These are phyloP conservation scores for Heliopora coerulea DNA, from an alignment of 92 coral and sea anemone genomes.

Conservation along the genomic window DNA sequence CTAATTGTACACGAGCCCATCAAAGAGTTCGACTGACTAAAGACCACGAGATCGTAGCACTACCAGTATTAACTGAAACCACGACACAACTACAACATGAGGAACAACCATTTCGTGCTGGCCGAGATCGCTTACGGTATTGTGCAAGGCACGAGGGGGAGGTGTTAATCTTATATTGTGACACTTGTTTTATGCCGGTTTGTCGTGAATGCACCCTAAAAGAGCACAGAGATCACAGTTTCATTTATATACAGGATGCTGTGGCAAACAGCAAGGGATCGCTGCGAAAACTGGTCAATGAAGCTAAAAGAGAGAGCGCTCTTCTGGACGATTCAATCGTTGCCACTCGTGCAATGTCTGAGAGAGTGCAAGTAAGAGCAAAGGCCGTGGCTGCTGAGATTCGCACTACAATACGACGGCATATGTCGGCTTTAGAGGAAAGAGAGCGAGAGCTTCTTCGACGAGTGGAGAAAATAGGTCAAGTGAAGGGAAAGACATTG, in stretches of 20 bases:
- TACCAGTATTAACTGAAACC: slow-evolving; percentile 74
- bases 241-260: slow-evolving; percentile 84
- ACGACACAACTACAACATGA: slow-evolving; percentile 49
- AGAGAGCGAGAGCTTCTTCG: slow-evolving; percentile 92
- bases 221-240: slow-evolving; percentile 89
- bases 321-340: slow-evolving; percentile 78
- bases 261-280: slow-evolving; percentile 74
- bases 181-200: slow-evolving; percentile 88
- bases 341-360: slow-evolving; percentile 67
- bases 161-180: slow-evolving; percentile 82
- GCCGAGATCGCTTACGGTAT: slow-evolving; percentile 34
- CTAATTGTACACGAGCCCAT: slow-evolving; percentile 92
- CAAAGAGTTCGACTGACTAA: slow-evolving; percentile 89
- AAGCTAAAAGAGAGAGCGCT: slow-evolving; percentile 74
- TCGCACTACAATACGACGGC: slow-evolving; percentile 82
- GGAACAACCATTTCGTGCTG: not conserved
- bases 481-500: slow-evolving; percentile 94
- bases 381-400: slow-evolving; percentile 81
- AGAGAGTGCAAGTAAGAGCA: slow-evolving; percentile 82
- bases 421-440: slow-evolving; percentile 89
- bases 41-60: slow-evolving; percentile 89
- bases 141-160: slow-evolving; percentile 86
- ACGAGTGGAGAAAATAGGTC: slow-evolving; percentile 97
- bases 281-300: slow-evolving; percentile 76
- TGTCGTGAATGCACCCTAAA: slow-evolving; percentile 85